A percentile compares a stretch with the other conserved stretches of the same genome.
These are phyloP conservation scores for Colinus virginianus DNA, from an alignment of 2,113 vertebrate genomes.

Conservation along the genomic window DNA sequence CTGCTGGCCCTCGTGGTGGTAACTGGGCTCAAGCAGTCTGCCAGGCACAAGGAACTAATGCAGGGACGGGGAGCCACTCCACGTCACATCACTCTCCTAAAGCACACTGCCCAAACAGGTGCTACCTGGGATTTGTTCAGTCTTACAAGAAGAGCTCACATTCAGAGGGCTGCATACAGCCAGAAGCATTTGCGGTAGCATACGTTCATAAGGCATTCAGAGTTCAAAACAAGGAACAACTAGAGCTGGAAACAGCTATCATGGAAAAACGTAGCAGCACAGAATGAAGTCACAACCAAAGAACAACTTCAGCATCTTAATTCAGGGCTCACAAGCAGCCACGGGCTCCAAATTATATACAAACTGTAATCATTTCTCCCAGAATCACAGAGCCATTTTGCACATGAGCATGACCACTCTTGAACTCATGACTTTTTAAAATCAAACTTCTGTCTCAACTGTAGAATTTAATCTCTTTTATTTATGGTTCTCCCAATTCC, in stretches of 20 bases:
- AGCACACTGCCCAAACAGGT: neutral
- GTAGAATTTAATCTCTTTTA: slow-evolving; percentile 78
- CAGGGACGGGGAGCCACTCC: neutral
- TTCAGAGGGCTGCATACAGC: neutral
- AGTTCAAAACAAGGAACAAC: too few relatives aligned
- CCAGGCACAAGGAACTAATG: neutral
- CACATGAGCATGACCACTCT: neutral
- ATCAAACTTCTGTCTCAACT: slow-evolving; percentile 29
- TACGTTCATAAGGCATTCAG: neutral
- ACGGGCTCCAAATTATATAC: neutral
- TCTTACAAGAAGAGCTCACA: neutral
- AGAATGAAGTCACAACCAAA: neutral
- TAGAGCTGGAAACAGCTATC: neutral
- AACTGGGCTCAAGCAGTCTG: neutral
- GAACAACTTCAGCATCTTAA: neutral
- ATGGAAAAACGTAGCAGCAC: neutral
- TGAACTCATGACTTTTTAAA: neutral
- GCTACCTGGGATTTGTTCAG: neutral
- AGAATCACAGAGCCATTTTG: neutral
- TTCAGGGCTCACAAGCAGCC: neutral
- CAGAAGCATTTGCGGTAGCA: neutral
- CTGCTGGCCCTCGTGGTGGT: neutral
- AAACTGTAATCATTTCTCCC: neutral
- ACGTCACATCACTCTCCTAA: neutral
- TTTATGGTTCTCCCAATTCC: slow-evolving; percentile 76